Percentiles rank a stretch among this genome's conserved stretches.
These are phyloP conservation scores for Plectrocnemia conspersa DNA, from an alignment of 1,140 invertebrate genomes.

Conservation along the genomic window DNA sequence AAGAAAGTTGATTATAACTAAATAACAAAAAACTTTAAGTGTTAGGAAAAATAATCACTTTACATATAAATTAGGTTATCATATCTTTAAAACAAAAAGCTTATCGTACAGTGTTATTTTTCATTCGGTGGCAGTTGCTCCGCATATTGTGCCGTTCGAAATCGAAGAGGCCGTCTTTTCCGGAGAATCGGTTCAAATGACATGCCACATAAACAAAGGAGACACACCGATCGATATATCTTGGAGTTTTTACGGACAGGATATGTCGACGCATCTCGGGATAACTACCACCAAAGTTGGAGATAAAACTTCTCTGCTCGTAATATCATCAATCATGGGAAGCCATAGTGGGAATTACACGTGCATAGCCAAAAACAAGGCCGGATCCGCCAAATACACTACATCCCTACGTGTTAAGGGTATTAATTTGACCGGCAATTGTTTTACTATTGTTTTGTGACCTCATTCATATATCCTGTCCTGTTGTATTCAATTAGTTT, in stretches of 20 bases:
- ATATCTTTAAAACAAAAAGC: no score
- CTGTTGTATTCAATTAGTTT: slow-evolving; percentile 7
- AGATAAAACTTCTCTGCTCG: slow-evolving; percentile 64
- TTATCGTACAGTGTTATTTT: no score
- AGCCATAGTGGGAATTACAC: slow-evolving; percentile 60
- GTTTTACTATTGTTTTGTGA: slow-evolving; percentile 26
- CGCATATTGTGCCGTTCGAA: slow-evolving; percentile 66
- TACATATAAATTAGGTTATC: no score
- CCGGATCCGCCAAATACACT: slow-evolving; percentile 61
- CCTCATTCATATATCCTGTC: slow-evolving; percentile 12
- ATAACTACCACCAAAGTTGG: slow-evolving; percentile 55
- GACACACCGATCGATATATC: slow-evolving; percentile 65
- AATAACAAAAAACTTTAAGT: no score
- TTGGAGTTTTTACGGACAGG: slow-evolving; percentile 67
- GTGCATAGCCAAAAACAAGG: slow-evolving; percentile 62
- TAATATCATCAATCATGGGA: slow-evolving; percentile 47
- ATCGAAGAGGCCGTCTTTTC: slow-evolving; percentile 60
- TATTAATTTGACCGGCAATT: slow-evolving; percentile 40
- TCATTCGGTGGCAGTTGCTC: slow-evolving; percentile 62
- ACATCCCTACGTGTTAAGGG: slow-evolving; percentile 68
- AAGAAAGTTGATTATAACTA: no score
- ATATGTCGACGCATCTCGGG: slow-evolving; percentile 43
- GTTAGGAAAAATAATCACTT: no score
- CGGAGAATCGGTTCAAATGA: slow-evolving; percentile 67
- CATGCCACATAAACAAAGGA: slow-evolving; percentile 70